Conservation (phyloP, 2,888 invertebrate genomes). For the Sclerodermus sp. region DNA sequence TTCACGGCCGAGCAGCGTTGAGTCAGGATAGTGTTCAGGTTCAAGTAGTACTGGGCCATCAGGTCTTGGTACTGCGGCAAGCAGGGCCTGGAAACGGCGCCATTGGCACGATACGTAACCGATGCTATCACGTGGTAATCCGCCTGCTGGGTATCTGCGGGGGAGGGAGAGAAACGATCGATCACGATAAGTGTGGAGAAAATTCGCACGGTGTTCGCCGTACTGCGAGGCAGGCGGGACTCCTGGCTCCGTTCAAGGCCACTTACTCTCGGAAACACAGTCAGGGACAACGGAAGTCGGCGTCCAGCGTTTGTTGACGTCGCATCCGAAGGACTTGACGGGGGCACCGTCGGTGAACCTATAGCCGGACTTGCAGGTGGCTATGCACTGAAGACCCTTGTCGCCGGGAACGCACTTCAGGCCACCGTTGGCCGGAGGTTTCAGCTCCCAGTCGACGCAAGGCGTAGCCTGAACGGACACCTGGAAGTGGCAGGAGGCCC, state of each 20-base stretch:
- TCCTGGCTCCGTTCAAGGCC: too few relatives aligned
- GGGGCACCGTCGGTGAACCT: conserved; percentile 90
- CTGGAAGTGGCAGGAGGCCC: conserved; percentile 90
- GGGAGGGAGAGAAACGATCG: too few relatives aligned
- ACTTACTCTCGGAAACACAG: conserved; percentile 87
- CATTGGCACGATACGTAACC: conserved; percentile 85
- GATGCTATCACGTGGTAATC: conserved; percentile 88
- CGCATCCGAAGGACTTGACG: conserved; percentile 83
- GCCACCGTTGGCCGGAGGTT: conserved; percentile 85
- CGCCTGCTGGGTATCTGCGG: conserved; percentile 86
- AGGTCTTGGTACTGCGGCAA: conserved; percentile 83
- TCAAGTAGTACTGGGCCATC: conserved; percentile 76
- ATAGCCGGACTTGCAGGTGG: conserved; percentile 85
- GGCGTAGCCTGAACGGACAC: conserved; percentile 90
- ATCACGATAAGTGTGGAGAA: too few relatives aligned
- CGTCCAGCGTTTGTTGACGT: conserved; percentile 79
- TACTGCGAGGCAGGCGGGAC: too few relatives aligned
- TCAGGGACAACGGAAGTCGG: conserved; percentile 91
- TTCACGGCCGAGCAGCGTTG: conserved; percentile 93
- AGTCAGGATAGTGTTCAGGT: conserved; percentile 79
- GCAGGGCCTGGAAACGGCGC: conserved; percentile 83
- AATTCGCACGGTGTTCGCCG: too few relatives aligned
- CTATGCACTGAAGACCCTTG: conserved; percentile 82
- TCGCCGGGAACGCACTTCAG: conserved; percentile 85
- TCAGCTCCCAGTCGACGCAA: conserved; percentile 93